Conservation (phyloP, 2,113 vertebrate genomes). For the Trematocara unimaculatum region DNA sequence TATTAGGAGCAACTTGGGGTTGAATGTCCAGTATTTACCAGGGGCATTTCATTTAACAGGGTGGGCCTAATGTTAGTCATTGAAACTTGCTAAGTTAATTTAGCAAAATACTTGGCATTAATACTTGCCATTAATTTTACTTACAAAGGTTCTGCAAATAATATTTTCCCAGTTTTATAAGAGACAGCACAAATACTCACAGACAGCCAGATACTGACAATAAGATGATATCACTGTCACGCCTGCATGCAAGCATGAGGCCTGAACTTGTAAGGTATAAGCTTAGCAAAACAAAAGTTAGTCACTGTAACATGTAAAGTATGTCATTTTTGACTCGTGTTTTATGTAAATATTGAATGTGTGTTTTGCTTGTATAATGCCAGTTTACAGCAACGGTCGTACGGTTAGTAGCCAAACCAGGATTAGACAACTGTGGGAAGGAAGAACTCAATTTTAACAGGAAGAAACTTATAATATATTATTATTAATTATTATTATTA, state of each 20-base stretch:
- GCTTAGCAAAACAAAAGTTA: background rate
- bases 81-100: background rate
- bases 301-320: background rate
- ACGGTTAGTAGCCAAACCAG: background rate
- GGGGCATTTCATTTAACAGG: background rate
- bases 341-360: background rate
- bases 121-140: background rate
- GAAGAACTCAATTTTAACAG: background rate
- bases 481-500: background rate
- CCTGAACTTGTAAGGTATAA: background rate
- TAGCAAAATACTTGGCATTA: background rate
- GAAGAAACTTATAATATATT: background rate
- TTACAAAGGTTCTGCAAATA: background rate
- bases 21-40: background rate
- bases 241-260: background rate
- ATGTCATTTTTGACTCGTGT: background rate
- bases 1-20: background rate
- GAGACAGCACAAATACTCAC: background rate
- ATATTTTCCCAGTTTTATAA: background rate
- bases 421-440: background rate
- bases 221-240: background rate
- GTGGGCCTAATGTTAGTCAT: background rate
- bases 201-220: background rate
- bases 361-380: background rate
- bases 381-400: background rate